A percentile compares a stretch with the other conserved stretches of the same genome.
phyloP scores from a whole-genome alignment of 2,113 vertebrate genomes.

The Rhizomys pruinosus region DNA sequence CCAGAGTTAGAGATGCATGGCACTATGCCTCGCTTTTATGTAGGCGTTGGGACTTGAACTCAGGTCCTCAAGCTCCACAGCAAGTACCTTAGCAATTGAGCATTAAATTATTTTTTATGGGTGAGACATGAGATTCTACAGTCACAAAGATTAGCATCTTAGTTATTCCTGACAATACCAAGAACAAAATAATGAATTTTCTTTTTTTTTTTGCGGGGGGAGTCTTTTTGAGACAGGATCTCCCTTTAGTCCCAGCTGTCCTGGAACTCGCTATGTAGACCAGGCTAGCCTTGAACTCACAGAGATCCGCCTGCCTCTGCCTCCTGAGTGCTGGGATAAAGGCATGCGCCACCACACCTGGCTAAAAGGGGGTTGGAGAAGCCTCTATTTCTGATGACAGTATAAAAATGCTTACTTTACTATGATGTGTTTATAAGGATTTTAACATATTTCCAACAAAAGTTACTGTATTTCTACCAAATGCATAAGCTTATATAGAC shows the following conservation, averaged over 20 bases:
- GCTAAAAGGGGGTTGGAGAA: not conserved
- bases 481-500: not conserved
- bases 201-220: no score
- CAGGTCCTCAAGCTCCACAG: no score
- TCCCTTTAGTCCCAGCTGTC: no score
- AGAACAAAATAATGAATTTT: constrained; percentile 27
- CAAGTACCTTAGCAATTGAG: no score
- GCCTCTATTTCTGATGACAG: not conserved
- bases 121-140: not conserved
- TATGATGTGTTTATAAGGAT: constrained; percentile 8
- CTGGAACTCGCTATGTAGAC: no score
- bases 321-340: no score
- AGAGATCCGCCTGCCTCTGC: no score
- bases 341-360: no score
- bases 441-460: constrained; percentile 32
- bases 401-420: constrained; percentile 56
- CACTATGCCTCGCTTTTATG: not conserved
- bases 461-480: not conserved
- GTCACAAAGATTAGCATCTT: constrained; percentile 23
- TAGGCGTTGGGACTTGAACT: not conserved
- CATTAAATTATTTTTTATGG: not conserved
- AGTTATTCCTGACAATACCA: not conserved
- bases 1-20: not conserved
- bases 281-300: no score
- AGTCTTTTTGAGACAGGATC: no score